Percentiles rank a stretch among this genome's conserved stretches.
phyloP scores from a whole-genome alignment of 2,113 vertebrate genomes.

The Crocuta crocuta region DNA sequence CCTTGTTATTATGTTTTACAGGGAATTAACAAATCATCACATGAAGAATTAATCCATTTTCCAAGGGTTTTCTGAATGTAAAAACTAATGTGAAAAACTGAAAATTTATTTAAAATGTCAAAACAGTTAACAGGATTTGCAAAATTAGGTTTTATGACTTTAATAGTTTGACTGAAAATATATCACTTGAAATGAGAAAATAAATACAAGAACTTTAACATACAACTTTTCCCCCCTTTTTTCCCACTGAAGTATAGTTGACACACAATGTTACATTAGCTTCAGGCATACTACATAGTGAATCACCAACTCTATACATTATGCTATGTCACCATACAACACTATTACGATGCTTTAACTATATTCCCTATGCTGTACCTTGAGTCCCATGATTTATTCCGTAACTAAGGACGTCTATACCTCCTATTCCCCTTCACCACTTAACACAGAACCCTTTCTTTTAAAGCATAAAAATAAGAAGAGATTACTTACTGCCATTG shows the following conservation, averaged over 20 bases:
- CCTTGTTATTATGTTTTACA: constrained; percentile 3
- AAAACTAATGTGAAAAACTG: background rate
- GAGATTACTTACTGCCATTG: constrained; percentile 93
- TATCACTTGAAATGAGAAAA: constrained; percentile 44
- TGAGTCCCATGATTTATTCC: background rate
- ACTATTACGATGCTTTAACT: background rate
- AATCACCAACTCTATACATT: background rate
- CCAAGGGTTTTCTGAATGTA: background rate
- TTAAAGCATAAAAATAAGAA: constrained; percentile 52
- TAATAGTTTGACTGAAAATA: background rate
- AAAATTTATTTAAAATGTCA: constrained; percentile 54
- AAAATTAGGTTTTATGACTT: background rate
- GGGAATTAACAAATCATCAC: constrained; percentile 17
- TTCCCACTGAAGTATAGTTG: background rate
- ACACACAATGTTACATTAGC: background rate
- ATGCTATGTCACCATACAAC: background rate
- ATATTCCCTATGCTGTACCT: background rate
- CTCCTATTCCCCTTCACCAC: background rate
- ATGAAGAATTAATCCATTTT: constrained; percentile 33
- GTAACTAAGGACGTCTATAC: background rate
- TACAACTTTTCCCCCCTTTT: background rate
- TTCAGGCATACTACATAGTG: background rate
- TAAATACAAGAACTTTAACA: constrained; percentile 24
- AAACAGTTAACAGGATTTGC: background rate
- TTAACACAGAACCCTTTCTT: background rate